Evolutionary conservation across 1,140 invertebrate genomes (phyloP).

Genomic region (Pentalonia nigronervosa): DNA sequence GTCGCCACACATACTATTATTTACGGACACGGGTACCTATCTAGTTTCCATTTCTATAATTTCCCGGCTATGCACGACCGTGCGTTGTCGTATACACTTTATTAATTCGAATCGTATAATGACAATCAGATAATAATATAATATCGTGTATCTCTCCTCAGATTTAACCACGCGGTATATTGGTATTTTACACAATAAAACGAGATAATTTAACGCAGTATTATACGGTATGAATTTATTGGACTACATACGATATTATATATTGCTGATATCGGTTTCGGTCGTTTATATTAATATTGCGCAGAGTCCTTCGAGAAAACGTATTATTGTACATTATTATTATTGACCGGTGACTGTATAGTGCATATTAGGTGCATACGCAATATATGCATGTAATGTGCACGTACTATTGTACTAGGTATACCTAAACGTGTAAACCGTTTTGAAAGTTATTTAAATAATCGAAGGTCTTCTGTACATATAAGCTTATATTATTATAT

Average conservation of each 20-base stretch:
- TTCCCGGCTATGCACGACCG: neutral
- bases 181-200: neutral
- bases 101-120: neutral
- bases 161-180: neutral
- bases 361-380: neutral
- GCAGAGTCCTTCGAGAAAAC: neutral
- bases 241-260: neutral
- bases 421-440: neutral
- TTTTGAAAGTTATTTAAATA: neutral
- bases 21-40: neutral
- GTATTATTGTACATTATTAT: neutral
- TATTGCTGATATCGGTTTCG: neutral
- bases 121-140: neutral
- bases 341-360: neutral
- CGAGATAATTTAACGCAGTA: neutral
- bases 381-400: neutral
- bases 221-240: neutral
- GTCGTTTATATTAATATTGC: neutral
- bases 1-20: neutral
- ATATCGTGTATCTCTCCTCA: constrained; percentile 8
- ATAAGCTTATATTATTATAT: neutral
- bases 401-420: neutral
- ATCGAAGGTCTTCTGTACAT: neutral
- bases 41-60: constrained; percentile 4
- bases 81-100: neutral